phyloP scores from a whole-genome alignment of 2,888 invertebrate genomes.

The Noctua comes region DNA sequence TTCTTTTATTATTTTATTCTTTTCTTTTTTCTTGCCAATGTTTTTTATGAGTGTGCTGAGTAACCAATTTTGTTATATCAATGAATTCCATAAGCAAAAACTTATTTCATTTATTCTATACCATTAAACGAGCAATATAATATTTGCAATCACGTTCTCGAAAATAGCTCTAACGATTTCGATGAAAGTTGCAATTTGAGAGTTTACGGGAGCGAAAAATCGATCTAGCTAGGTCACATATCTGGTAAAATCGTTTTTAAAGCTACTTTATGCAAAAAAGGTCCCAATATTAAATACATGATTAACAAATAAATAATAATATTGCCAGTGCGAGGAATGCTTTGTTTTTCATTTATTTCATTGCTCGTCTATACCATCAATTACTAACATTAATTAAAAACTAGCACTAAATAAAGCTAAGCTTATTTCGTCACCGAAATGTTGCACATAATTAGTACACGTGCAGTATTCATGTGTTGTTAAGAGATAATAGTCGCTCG shows the following conservation, averaged over 20 bases:
- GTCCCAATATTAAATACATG: not conserved
- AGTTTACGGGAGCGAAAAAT: not conserved
- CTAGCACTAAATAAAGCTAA: not conserved
- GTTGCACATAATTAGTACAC: not conserved
- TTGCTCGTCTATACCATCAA: not conserved
- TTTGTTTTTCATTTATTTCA: not conserved
- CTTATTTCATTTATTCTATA: not conserved
- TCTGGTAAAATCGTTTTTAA: not conserved
- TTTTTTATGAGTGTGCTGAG: not conserved
- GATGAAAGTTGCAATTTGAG: too few species aligned
- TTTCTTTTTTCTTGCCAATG: too few species aligned
- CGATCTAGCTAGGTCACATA: not conserved
- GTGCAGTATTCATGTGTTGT: conserved; percentile 6
- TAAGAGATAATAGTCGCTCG: conserved; percentile 15
- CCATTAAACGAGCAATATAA: too few species aligned
- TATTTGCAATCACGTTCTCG: too few species aligned
- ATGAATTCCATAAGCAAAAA: not conserved
- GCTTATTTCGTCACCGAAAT: not conserved
- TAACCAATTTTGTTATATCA: not conserved
- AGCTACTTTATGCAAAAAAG: too few species aligned
- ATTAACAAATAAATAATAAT: not conserved
- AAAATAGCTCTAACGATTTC: too few species aligned
- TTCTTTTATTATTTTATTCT: too few species aligned
- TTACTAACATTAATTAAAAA: not conserved
- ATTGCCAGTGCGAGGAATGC: not conserved